phyloP scores from a whole-genome alignment of 2,113 vertebrate genomes.

The Perca schrenkii region DNA sequence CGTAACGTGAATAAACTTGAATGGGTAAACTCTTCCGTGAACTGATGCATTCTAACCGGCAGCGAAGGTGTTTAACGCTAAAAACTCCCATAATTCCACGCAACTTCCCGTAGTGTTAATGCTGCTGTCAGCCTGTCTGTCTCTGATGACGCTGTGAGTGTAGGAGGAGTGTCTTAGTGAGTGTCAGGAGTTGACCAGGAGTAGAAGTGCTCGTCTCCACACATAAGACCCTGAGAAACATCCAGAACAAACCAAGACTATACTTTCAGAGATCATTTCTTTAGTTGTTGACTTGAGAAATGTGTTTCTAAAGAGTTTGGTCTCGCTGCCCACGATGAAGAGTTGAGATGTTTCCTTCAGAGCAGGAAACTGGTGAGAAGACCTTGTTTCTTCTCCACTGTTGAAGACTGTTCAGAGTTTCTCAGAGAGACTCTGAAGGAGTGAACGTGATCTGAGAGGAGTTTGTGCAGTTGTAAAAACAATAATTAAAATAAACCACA shows the following conservation, averaged over 20 bases:
- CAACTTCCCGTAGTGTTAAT: too few relatives aligned
- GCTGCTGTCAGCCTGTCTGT: too few relatives aligned
- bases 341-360: background rate
- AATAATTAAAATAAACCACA: too few relatives aligned
- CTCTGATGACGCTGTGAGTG: too few relatives aligned
- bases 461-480: too few relatives aligned
- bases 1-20: too few relatives aligned
- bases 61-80: too few relatives aligned
- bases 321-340: background rate
- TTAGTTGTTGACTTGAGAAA: constrained; percentile 54
- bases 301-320: constrained; percentile 22
- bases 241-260: constrained; percentile 28
- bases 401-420: constrained; percentile 43
- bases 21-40: too few relatives aligned
- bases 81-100: too few relatives aligned
- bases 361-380: constrained; percentile 1
- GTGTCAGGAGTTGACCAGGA: background rate
- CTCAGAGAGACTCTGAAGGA: constrained; percentile 13
- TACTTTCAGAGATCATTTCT: constrained; percentile 71
- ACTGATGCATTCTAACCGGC: too few relatives aligned
- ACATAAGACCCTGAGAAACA: background rate
- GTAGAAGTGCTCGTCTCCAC: background rate
- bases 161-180: background rate
- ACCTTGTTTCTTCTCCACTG: constrained; percentile 23
- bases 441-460: constrained; percentile 42